Evolutionary conservation across 2,797 vertebrate genomes (phyloP), one percentile per base, ranked within the genome.

Genomic region (Tragelaphus oryx): DNA sequence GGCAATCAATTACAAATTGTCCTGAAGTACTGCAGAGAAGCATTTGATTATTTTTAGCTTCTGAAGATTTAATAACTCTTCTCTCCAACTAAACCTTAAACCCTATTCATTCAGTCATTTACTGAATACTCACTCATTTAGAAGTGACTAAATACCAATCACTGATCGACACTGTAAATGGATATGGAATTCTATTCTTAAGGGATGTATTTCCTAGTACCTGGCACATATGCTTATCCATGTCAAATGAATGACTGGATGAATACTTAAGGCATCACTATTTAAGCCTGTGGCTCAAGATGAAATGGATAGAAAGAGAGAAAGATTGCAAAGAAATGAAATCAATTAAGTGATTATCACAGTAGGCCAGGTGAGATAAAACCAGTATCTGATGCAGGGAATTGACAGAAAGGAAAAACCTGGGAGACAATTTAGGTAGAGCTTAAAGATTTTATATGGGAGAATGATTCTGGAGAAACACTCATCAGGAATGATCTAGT

Each of bases 31-130:
- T 93, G 54, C 44, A 85, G 33, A 65, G 41, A 80, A 81, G 3
- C 12, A 87, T 89, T 94, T 97, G 83, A 84, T 79, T 65, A 91
- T 68, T 82, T 93, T 94, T 93, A 91, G n/a, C 22, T 60, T 95
- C n/a, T 87, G 6, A 55, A 80, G 17, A 86, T 68, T 92, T 88
- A 92, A 46, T 94, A 57, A 37, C 46, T 89, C 50, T 95, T 94
- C 55, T 96, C 5, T 89, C 22, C 44, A 79, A 85, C 30, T 50
- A 87, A 50, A 75, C 26, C 79, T 0, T 57, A 93, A 95, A 33
- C n/a, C 46, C 50, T 90, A 41, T 81, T 94, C 48, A 79, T 57
- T 89, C 41, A 74, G 8, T 84, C 52, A 71, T 87, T 91, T 86
- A 74, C 41, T 86, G 82, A 86, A 68, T 71, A 83, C 8, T 17